phyloP scores from a whole-genome alignment of 2,113 vertebrate species.

The Tetraodon nigroviridis region DNA sequence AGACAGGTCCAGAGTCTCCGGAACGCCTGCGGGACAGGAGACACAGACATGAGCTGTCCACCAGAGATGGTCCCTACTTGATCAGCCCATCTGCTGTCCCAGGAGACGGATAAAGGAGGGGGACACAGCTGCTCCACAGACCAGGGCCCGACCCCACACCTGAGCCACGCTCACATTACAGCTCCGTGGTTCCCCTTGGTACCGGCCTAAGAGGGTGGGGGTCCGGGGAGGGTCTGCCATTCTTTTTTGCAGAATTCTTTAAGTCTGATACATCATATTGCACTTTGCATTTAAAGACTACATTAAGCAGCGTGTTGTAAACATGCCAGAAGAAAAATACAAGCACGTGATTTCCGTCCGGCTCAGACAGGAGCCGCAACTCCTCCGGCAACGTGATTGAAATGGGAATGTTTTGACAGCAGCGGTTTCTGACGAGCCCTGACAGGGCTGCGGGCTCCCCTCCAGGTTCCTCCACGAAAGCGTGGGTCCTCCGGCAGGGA shows the following conservation, averaged over 20 bases:
- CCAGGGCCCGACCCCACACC: constrained; percentile 51
- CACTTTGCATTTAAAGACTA: no score
- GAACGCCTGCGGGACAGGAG: constrained; percentile 69
- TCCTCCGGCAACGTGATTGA: neutral
- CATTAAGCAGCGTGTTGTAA: neutral
- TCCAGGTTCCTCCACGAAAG: no score
- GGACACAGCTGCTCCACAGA: constrained; percentile 58
- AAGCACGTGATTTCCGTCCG: constrained; percentile 1
- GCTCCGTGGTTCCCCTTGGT: constrained; percentile 26
- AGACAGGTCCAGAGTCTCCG: constrained; percentile 82
- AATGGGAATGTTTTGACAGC: constrained; percentile 24
- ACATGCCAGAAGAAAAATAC: neutral
- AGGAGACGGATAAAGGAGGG: constrained; percentile 29
- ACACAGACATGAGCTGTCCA: neutral
- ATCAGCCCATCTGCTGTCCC: constrained; percentile 47
- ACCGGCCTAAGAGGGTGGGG: constrained; percentile 13
- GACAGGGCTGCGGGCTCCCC: no score
- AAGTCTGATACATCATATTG: no score
- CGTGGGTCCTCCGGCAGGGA: neutral
- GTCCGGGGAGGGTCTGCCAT: neutral
- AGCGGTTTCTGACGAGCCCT: neutral
- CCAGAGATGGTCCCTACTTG: constrained; percentile 28
- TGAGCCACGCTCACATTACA: constrained; percentile 59
- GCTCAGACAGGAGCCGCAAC: neutral
- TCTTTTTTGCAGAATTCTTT: neutral